phyloP scores from a whole-genome alignment of 2,797 vertebrate species.

The Glyptemys insculpta region DNA sequence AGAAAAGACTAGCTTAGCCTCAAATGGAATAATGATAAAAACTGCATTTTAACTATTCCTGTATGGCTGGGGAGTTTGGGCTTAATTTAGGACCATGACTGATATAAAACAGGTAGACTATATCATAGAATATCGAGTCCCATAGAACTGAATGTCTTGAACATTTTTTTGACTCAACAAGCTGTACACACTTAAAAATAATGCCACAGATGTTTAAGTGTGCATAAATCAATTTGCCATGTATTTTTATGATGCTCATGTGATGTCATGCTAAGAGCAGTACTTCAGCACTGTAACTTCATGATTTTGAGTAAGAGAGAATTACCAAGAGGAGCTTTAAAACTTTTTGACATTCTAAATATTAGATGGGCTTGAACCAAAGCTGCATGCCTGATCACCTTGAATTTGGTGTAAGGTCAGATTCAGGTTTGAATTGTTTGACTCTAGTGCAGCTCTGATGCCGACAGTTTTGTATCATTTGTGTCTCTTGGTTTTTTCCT shows the following conservation, averaged over 20 bases:
- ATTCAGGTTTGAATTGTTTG: not conserved
- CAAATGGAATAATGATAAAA: not conserved
- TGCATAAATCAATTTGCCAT: not conserved
- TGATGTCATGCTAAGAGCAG: not conserved
- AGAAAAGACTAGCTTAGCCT: slow-evolving; percentile 31
- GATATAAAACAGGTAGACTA: not conserved
- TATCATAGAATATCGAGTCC: not conserved
- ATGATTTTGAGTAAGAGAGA: not conserved
- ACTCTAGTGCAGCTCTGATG: not conserved
- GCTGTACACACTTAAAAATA: not conserved
- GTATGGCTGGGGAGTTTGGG: not conserved
- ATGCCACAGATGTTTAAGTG: slow-evolving; percentile 5
- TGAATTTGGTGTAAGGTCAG: not conserved
- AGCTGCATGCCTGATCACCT: not conserved
- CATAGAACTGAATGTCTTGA: not conserved
- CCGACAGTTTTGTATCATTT: not conserved
- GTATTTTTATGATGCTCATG: not conserved
- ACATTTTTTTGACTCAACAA: not conserved
- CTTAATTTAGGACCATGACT: not conserved
- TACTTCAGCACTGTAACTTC: not conserved
- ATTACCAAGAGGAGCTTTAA: not conserved
- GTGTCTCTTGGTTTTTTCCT: not conserved
- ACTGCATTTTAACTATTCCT: slow-evolving; percentile 12
- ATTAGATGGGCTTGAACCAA: not conserved
- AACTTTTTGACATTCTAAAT: not conserved